A percentile compares a stretch with the other conserved stretches of the same genome.
These are phyloP conservation scores for Oxystoma pomonae DNA, from an alignment of 2,888 invertebrate genomes.

Conservation along the genomic window DNA sequence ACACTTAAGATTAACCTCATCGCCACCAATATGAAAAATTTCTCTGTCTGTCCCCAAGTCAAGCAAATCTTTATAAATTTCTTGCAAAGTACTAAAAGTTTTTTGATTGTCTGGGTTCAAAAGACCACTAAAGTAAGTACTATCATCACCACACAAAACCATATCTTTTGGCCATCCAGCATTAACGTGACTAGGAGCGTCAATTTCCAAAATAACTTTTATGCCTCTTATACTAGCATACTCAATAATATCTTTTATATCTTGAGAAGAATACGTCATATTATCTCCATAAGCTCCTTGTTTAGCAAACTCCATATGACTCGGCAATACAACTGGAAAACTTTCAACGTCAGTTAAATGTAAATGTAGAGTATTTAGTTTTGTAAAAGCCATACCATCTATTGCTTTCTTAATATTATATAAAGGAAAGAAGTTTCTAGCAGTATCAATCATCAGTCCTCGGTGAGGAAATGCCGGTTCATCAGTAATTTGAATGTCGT, in stretches of 20 bases:
- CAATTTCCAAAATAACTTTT: constrained; percentile 80
- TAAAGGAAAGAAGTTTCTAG: constrained; percentile 79
- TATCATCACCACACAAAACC: constrained; percentile 67
- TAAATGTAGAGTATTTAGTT: constrained; percentile 89
- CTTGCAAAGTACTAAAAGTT: constrained; percentile 63
- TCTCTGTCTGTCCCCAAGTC: constrained; percentile 70
- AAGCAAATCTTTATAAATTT: constrained; percentile 69
- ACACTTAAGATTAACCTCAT: constrained; percentile 71
- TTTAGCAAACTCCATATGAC: constrained; percentile 67
- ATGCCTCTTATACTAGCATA: constrained; percentile 76
- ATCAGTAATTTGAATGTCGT: constrained; percentile 64
- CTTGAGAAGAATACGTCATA: constrained; percentile 58
- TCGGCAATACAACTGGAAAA: constrained; percentile 75
- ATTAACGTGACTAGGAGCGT: constrained; percentile 76
- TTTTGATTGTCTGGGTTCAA: constrained; percentile 73
- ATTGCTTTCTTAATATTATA: constrained; percentile 65
- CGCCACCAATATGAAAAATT: constrained; percentile 74
- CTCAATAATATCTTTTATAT: constrained; percentile 65
- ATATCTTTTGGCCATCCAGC: constrained; percentile 77
- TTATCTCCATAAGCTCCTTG: constrained; percentile 82
- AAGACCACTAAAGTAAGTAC: constrained; percentile 70
- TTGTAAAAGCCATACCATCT: constrained; percentile 81
- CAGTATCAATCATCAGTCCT: constrained; percentile 84
- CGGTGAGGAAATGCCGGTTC: constrained; percentile 73
- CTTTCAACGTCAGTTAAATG: constrained; percentile 84